These are phyloP conservation scores for Sebastes iracundus DNA, from an alignment of 2,797 vertebrate species.

Conservation along the genomic window DNA sequence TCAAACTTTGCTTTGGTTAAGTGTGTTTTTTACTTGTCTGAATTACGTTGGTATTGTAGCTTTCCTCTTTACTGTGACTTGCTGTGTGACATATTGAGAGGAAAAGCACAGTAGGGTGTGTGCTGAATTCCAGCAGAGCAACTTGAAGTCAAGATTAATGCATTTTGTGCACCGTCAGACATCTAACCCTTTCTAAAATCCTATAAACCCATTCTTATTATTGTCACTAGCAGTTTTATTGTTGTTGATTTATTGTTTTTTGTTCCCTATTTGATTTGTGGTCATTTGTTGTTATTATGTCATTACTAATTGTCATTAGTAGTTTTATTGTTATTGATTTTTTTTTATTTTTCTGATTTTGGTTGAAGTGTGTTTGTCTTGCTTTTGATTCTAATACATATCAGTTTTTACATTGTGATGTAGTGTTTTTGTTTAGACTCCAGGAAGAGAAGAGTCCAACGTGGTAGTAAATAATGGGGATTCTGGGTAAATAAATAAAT, in stretches of 20 bases:
- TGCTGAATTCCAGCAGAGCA: background rate
- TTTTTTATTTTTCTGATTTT: background rate
- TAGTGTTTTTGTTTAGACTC: too few relatives aligned
- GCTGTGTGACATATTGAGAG: background rate
- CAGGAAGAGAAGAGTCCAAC: accelerated
- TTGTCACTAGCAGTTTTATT: too few relatives aligned
- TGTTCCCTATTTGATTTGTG: too few relatives aligned
- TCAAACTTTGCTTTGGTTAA: background rate
- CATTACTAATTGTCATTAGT: too few relatives aligned
- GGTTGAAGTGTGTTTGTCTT: too few relatives aligned
- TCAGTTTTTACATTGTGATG: too few relatives aligned
- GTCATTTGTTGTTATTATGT: too few relatives aligned
- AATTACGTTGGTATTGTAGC: background rate
- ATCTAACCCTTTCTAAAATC: background rate
- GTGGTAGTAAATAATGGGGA: too few relatives aligned
- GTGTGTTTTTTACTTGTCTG: background rate
- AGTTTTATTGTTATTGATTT: background rate
- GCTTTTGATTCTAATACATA: too few relatives aligned
- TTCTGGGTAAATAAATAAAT: too few relatives aligned
- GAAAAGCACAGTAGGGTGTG: background rate
- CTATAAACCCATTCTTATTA: background rate
- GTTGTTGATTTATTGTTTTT: too few relatives aligned
- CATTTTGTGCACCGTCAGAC: background rate
- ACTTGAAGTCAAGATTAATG: background rate
- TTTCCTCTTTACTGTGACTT: background rate